These are phyloP conservation scores for Rhynchophorus ferrugineus DNA, from an alignment of 1,140 invertebrate species.

Conservation along the genomic window DNA sequence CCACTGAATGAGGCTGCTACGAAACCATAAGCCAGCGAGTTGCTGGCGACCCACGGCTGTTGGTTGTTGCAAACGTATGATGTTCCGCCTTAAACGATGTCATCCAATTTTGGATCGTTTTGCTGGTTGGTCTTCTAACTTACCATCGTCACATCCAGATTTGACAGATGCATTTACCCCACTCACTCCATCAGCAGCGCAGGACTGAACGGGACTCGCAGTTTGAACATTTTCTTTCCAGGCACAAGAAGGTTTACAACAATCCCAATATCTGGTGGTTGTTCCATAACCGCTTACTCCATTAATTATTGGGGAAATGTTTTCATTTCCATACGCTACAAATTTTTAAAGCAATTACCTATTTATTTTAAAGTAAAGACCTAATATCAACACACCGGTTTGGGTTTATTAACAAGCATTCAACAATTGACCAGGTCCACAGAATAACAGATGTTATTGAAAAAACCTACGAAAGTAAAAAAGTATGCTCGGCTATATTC, in stretches of 20 bases:
- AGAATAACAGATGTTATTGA: too few species aligned
- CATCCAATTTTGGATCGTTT: background rate
- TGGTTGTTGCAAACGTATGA: constrained; percentile 20
- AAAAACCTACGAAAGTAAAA: too few species aligned
- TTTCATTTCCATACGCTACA: too few species aligned
- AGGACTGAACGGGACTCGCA: constrained; percentile 8
- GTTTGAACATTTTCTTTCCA: constrained; percentile 19
- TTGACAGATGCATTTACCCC: constrained; percentile 8
- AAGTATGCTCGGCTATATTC: too few species aligned
- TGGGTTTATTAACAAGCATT: too few species aligned
- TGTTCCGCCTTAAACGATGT: constrained; percentile 4
- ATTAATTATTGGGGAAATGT: too few species aligned
- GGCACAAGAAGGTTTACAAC: constrained; percentile 24
- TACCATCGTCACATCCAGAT: constrained; percentile 14
- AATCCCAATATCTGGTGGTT: constrained; percentile 25
- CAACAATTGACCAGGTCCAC: too few species aligned
- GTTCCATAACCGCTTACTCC: constrained; percentile 15
- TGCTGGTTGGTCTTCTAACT: too few species aligned
- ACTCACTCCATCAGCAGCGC: constrained; percentile 12
- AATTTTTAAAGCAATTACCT: too few species aligned
- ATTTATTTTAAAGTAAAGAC: too few species aligned
- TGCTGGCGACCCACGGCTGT: constrained; percentile 14
- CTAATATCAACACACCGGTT: too few species aligned
- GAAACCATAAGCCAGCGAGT: constrained; percentile 15
- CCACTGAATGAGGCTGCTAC: constrained; percentile 24